A percentile compares a stretch with the other conserved stretches of the same genome.
Conservation (phyloP, 2,797 vertebrate genomes). For the Lycodopsis pacificus region DNA sequence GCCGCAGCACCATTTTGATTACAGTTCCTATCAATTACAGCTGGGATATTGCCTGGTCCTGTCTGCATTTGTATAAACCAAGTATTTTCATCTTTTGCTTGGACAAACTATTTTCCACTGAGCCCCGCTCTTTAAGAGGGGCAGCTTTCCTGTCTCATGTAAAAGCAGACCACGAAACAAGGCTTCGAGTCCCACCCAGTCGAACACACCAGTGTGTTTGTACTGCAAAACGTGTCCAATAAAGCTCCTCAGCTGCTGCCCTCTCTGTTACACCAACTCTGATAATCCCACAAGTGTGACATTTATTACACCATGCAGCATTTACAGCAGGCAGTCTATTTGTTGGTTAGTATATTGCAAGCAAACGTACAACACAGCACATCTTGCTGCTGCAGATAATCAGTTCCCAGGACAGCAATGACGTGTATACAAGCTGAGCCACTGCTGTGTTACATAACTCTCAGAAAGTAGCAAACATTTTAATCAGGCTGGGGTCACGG, state of each 20-base stretch:
- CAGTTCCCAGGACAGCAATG: constrained; percentile 4
- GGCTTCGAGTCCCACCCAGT: not conserved
- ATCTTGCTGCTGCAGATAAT: constrained; percentile 22
- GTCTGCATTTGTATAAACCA: constrained; percentile 18
- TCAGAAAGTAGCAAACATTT: constrained; percentile 21
- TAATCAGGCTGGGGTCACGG: constrained; percentile 22
- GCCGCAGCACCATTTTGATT: not conserved
- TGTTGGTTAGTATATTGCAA: not conserved
- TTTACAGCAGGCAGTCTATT: not conserved
- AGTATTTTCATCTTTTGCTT: constrained; percentile 18
- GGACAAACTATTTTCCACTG: constrained; percentile 9
- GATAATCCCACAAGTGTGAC: not conserved
- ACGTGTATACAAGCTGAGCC: constrained; percentile 15
- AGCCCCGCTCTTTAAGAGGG: not conserved
- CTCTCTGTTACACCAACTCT: not conserved
- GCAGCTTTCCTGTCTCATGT: not conserved
- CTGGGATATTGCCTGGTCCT: constrained; percentile 3
- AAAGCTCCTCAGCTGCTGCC: constrained; percentile 18
- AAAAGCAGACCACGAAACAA: not conserved
- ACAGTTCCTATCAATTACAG: constrained; percentile 10
- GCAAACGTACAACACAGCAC: not conserved
- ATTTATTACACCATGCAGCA: not conserved
- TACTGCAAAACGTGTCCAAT: not conserved
- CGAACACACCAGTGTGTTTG: not conserved
- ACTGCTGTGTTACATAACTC: not conserved